Base-by-base conservation (phyloP, 2,797 vertebrate genomes). In the Falco biarmicus region DNA sequence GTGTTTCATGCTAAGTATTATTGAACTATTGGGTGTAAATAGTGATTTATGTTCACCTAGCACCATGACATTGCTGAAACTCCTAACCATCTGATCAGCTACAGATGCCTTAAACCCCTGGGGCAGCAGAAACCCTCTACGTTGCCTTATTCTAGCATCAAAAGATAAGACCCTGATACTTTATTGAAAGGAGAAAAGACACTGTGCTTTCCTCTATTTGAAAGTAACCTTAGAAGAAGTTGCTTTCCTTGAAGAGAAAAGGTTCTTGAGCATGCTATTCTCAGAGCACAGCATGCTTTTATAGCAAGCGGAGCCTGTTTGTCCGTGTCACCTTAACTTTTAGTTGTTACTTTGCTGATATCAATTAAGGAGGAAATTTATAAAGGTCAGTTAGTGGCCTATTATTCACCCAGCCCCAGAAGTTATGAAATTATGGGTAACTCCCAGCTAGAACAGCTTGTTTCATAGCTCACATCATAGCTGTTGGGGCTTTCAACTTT, bases 21-120 rank as follows among this genome's bases (percentile, higher is more conserved):
- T 82, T 91, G 92, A 95, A 83, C 34, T 79, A 24, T 70, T 94
- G 85, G 59, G 37, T 92, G 77, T 77, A 90, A 95, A 90, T 54
- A 90, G 69, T 64, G 76, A 95, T 94, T 96, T 93, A 63, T 13
- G 54, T 34, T 89, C 80, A 64, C 39, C 7, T 8, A 43, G 15
- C 70, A 65, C 65, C n/a, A 41, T 37, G 63, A 32, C 85, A 66
- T 24, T 56, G 47, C 57, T 47, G 73, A 86, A 87, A 84, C 39
- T 79, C 73, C 80, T 66, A 43, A 10, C 84, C 65, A 84, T 81
- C 92, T 93, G 93, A 71, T 75, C 76, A 71, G 74, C 86, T 91
- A 54, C 66, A 94, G 94, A 78, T 91, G 84, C 37, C 28, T 64
- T 41, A 66, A 91, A 86, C 79, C 73, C 83, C 26, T 17, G 68